Evolutionary conservation across 2,888 invertebrate species (phyloP).

Genomic region (Hirtodrosophila duncani): DNA sequence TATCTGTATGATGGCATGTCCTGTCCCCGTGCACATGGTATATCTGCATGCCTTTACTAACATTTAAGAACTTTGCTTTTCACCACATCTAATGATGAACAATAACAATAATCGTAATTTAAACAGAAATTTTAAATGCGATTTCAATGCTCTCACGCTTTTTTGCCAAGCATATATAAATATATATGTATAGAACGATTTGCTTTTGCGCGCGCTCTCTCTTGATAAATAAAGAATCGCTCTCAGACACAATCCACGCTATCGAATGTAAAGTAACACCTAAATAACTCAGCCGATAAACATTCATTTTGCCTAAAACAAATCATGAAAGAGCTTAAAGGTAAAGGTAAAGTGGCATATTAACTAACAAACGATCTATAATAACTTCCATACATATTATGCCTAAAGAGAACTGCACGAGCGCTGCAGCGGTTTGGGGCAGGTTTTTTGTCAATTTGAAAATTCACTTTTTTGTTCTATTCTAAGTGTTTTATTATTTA

Average conservation of each 20-base stretch:
- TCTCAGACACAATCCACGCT: conserved; percentile 64
- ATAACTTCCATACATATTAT: conserved; percentile 7
- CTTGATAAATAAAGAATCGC: conserved; percentile 21
- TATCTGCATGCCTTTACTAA: conserved; percentile 20
- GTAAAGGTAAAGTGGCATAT: conserved; percentile 47
- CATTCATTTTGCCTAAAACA: conserved; percentile 34
- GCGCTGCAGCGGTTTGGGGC: conserved; percentile 28
- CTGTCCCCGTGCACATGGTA: too few species aligned
- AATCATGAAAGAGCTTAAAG: conserved; percentile 43
- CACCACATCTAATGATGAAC: conserved; percentile 45
- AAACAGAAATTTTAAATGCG: conserved; percentile 13
- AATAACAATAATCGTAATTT: conserved; percentile 19
- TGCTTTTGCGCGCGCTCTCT: conserved; percentile 52
- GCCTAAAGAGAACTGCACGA: conserved; percentile 13
- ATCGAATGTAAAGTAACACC: conserved; percentile 51
- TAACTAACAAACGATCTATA: conserved; percentile 15
- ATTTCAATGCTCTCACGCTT: conserved; percentile 29
- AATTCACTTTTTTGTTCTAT: neutral
- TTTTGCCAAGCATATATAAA: conserved; percentile 26
- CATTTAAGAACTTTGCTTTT: conserved; percentile 46
- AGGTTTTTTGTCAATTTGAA: conserved; percentile 34
- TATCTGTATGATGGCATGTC: too few species aligned
- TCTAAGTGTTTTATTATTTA: conserved; percentile 18
- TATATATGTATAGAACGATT: conserved; percentile 35
- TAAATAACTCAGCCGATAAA: conserved; percentile 31